Base-by-base conservation (phyloP, 2,888 invertebrate species). In the Lasioglossum morio region DNA sequence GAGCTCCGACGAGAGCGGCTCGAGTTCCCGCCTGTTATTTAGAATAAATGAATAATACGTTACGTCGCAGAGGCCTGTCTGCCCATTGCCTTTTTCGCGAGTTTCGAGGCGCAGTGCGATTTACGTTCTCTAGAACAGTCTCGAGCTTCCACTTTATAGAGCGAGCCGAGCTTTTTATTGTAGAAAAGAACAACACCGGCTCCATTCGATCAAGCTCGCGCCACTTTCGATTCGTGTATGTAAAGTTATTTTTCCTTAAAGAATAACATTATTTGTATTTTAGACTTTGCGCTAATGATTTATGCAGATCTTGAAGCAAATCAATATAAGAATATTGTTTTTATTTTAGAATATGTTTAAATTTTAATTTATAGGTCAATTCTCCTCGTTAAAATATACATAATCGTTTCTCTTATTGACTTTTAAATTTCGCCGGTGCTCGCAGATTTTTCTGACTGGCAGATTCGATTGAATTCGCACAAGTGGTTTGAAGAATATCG, bases 11-110 rank as follows among this genome's bases (percentile, higher is more conserved):
- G 80, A 77, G 87, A 78, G 79, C 74, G 48, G 66, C 48, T 84
- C 37, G 57, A 75, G 81, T 82, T 83, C 76, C 76, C 85, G 72
- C 57, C 87, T 89, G 82, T 87, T 82, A 77, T 79, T 85, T 79
- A 75, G 73, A 75, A 81, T 83, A 76, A 89, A 81, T 60, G 48
- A 46, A 79, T 82, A 78, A 72, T 30, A 30, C 30, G 63, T 63
- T 30, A 63, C 63, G 63, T 30, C 63, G 30, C 63, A 30, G 63
- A 63, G 30, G 63, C 60, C 27, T 27, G 27, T 10, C 53, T 23
- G 53, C 23, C n/a, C 27, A 27, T 14, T 60, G 27, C 7, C 7
- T 34, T 30, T 66, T 66, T 10, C 66, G 8, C 66, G 34, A 66
- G 16, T 34, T 34, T 30, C 30, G 34, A 34, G 30, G 30, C 19